Evolutionary conservation across 2,113 vertebrate genomes (phyloP).

Genomic region (Hippocampus guttulatus): DNA sequence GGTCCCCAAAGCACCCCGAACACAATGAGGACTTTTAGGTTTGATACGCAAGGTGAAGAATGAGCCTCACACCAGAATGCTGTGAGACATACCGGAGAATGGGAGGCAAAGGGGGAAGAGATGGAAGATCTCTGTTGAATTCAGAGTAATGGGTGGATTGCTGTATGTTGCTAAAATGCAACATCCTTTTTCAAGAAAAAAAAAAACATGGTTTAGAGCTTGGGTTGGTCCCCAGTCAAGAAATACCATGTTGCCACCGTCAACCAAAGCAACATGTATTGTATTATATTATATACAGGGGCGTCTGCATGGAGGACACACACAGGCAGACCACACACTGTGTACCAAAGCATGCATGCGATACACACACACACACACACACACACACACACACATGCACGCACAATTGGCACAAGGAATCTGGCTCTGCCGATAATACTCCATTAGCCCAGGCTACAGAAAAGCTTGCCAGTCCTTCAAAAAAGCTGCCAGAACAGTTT

Average conservation of each 20-base stretch:
- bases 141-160: neutral
- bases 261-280: conserved; percentile 30
- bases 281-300: conserved; percentile 48
- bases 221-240: neutral
- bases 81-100: neutral
- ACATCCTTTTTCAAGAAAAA: neutral
- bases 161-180: neutral
- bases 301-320: conserved; percentile 59
- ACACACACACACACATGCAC: conserved; percentile 18
- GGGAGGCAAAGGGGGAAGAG: neutral
- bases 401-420: conserved; percentile 66
- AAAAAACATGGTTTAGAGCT: neutral
- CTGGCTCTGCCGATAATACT: conserved; percentile 71
- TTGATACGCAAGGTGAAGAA: conserved; percentile 38
- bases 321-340: conserved; percentile 66
- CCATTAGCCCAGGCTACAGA: conserved; percentile 71
- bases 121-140: neutral
- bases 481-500: conserved; percentile 68
- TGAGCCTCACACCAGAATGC: conserved; percentile 19
- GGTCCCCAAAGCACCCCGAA: conserved; percentile 42
- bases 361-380: conserved; percentile 24
- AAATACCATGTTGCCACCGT: neutral
- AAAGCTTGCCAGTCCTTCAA: conserved; percentile 68
- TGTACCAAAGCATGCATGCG: conserved; percentile 56
- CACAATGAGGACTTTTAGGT: conserved; percentile 63